Conservation (phyloP, 2,113 vertebrate genomes). For the Podarcis cretensis region DNA sequence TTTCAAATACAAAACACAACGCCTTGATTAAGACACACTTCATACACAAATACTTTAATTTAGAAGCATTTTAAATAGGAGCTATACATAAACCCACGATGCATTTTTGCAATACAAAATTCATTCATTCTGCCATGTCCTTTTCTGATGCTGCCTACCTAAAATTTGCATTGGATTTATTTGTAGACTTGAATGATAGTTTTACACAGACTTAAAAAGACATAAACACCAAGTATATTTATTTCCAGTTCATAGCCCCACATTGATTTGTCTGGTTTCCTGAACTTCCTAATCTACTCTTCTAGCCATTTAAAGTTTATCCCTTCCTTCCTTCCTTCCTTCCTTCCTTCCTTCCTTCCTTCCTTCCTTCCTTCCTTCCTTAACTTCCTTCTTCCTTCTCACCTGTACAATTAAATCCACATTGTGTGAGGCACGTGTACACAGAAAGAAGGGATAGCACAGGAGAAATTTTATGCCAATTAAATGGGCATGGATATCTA, state of each 20-base stretch:
- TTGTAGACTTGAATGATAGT: background rate
- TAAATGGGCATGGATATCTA: background rate
- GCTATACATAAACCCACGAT: background rate
- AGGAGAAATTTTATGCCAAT: background rate
- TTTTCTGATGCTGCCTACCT: background rate
- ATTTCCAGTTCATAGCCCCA: background rate
- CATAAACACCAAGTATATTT: background rate
- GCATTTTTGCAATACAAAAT: background rate
- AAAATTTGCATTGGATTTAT: background rate
- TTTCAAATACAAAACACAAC: conserved; percentile 12
- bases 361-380: background rate
- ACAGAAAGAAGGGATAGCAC: background rate
- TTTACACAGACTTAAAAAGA: background rate
- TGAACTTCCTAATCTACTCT: too few relatives aligned
- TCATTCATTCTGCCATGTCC: background rate
- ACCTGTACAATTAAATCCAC: background rate
- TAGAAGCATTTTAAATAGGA: background rate
- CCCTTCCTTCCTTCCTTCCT: background rate
- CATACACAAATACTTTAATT: background rate
- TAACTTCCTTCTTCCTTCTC: too few relatives aligned
- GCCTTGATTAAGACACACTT: background rate
- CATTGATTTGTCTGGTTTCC: background rate
- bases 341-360: background rate
- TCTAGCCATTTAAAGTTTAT: too few relatives aligned
- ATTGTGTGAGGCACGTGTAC: background rate